Percentiles rank a stretch among this genome's conserved stretches.
Conservation (phyloP, 2,113 vertebrate genomes). For the Coptodon bakossiorum region DNA sequence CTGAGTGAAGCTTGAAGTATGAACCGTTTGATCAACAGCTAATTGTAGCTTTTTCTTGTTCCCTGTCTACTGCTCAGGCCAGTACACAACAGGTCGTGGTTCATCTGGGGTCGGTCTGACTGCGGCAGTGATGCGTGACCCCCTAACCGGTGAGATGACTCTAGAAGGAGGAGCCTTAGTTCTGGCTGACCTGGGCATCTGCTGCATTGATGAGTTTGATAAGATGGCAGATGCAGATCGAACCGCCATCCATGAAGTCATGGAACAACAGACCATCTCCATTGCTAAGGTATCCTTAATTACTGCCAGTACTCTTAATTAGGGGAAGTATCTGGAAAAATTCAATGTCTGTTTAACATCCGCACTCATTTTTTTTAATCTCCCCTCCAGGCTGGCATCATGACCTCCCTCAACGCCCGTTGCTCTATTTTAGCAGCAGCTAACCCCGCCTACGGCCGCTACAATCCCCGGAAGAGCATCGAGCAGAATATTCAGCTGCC, state of each 20-base stretch:
- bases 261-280: constrained; percentile 94
- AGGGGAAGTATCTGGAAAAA: not conserved
- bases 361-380: not conserved
- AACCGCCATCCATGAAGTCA: constrained; percentile 90
- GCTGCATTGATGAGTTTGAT: constrained; percentile 94
- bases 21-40: not conserved
- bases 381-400: constrained; percentile 79
- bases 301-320: not conserved
- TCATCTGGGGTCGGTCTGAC: constrained; percentile 90
- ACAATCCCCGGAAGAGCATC: constrained; percentile 80
- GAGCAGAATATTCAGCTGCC: constrained; percentile 91
- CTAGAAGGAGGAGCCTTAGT: constrained; percentile 87
- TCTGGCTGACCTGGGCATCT: constrained; percentile 84
- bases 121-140: constrained; percentile 85
- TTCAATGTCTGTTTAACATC: not conserved
- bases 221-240: constrained; percentile 89
- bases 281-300: constrained; percentile 78
- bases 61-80: constrained; percentile 64
- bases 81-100: constrained; percentile 89
- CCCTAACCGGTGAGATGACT: constrained; percentile 81
- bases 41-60: not conserved
- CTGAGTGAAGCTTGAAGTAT: not conserved
- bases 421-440: constrained; percentile 88
- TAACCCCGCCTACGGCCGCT: constrained; percentile 90
- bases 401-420: constrained; percentile 88